Percentiles rank a stretch among this genome's conserved stretches.
Evolutionary conservation across 1,140 invertebrate species (phyloP).

Genomic region (Rhagoletis zephyria): DNA sequence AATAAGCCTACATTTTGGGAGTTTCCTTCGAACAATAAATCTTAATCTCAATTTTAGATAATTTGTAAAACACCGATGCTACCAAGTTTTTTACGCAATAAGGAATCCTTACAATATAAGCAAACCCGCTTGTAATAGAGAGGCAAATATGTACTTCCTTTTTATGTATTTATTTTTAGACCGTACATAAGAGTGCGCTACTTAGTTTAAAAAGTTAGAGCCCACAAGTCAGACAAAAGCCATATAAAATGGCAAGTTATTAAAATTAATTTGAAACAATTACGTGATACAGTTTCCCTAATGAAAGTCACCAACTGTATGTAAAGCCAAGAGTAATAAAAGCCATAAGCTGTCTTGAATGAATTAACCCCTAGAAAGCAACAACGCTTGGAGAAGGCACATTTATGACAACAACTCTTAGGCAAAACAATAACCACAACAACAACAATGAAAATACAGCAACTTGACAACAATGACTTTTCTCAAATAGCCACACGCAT

Average conservation of each 20-base stretch:
- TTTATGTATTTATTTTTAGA: too few species aligned
- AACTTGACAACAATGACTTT: background rate
- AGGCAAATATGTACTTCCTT: too few species aligned
- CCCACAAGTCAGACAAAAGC: background rate
- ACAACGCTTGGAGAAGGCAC: background rate
- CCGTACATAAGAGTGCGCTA: too few species aligned
- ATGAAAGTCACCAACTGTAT: background rate
- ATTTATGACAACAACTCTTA: background rate
- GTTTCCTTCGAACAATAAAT: too few species aligned
- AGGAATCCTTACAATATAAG: too few species aligned
- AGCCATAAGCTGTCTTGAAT: background rate
- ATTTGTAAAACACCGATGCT: too few species aligned
- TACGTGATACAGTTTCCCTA: background rate
- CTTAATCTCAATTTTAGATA: too few species aligned
- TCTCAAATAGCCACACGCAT: conserved; percentile 7
- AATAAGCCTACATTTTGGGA: too few species aligned
- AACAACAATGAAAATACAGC: background rate
- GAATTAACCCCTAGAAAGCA: background rate
- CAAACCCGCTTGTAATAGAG: too few species aligned
- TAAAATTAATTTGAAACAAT: conserved; percentile 34
- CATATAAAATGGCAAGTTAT: background rate
- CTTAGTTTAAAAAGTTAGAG: background rate
- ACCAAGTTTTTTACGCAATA: too few species aligned
- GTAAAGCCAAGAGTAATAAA: conserved; percentile 7
- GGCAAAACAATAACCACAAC: background rate